Evolutionary conservation across 2,113 vertebrate species (phyloP).

Genomic region (Chlorodrepanis virens): DNA sequence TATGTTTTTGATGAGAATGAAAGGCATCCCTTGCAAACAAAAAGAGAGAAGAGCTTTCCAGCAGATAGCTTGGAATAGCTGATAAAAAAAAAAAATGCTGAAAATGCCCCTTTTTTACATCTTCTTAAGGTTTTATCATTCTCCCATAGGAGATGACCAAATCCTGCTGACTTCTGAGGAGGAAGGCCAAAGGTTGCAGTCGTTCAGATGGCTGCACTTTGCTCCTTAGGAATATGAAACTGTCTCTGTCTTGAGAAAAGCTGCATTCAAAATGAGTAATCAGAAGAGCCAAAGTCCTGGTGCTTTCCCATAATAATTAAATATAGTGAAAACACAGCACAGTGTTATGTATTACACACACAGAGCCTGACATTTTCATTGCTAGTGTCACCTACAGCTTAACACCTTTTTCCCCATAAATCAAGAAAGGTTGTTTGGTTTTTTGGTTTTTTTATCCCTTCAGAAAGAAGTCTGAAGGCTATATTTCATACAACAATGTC

Average conservation of each 20-base stretch:
- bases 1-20: neutral
- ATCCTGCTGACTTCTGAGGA: neutral
- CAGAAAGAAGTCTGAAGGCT: neutral
- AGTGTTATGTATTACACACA: constrained; percentile 21
- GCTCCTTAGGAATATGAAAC: neutral
- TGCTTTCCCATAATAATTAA: constrained; percentile 39
- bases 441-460: neutral
- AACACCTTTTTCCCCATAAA: constrained; percentile 28
- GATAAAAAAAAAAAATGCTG: neutral
- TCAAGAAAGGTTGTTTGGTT: neutral
- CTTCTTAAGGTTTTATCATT: neutral
- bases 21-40: neutral
- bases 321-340: constrained; percentile 24
- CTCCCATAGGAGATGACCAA: neutral
- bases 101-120: neutral
- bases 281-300: neutral
- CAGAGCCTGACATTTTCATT: constrained; percentile 58
- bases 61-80: neutral
- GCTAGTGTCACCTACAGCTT: constrained; percentile 53
- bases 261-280: neutral
- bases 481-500: constrained; percentile 13
- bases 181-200: neutral
- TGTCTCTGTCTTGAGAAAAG: neutral
- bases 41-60: neutral
- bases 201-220: neutral